Base-by-base conservation (phyloP, 2,888 invertebrate genomes). In the Andrena haemorrhoa region DNA sequence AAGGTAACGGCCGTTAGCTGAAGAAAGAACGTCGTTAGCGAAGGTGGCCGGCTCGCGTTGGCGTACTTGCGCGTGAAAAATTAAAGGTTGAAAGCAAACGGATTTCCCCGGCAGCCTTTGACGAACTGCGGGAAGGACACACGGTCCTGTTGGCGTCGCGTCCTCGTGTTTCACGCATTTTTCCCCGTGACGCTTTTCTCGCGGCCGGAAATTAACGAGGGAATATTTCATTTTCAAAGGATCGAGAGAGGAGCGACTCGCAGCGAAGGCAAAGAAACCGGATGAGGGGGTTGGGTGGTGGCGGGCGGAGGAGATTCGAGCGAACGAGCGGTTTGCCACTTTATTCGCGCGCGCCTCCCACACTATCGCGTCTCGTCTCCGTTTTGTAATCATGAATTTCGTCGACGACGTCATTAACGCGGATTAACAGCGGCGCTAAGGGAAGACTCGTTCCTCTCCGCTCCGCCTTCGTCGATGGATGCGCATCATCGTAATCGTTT, bases 151-250 rank as follows among this genome's bases (percentile, higher is more conserved):
- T 65, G 20, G 29, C 23, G 33, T 31, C 68, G 71, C 64, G 82
- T 85, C 64, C 86, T 82, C 83, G 74, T 86, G 78, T 85, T 83
- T 87, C 80, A 74, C 83, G 82, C 81, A 70, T 82, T 86, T 86
- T 85, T 79, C 75, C 75, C 73, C 75, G 66, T 82, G 84, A 86
- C 81, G 88, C 83, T 86, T 88, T 88, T 79, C 85, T 85, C 84
- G 74, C 76, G 78, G 76, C 33, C 78, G 82, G 82, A 84, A 88
- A 86, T 86, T 87, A 90, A 87, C 86, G 89, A 87, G 85, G 82
- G 81, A 88, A 84, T 86, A 84, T 88, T 86, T 82, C 84, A 76
- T 85, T 88, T 88, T 89, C 89, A 82, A 87, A 89, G 87, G 82
- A 83, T 81, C 64, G 79, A 51, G 49, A 33, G 69, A 75, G 85